Conservation (phyloP, 2,797 vertebrate genomes). For the Trichosurus vulpecula region DNA sequence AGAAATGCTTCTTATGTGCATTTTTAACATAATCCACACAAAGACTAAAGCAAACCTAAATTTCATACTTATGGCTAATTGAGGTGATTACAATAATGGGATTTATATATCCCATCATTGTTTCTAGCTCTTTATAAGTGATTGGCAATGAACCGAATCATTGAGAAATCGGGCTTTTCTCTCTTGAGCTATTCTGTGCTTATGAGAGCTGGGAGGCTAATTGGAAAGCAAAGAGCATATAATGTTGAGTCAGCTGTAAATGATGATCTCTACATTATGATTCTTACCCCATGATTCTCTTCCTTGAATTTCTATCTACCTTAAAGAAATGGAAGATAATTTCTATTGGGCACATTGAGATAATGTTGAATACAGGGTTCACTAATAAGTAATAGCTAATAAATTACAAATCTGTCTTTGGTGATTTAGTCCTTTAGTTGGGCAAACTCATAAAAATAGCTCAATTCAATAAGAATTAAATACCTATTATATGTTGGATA, state of each 20-base stretch:
- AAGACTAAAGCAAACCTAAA: not conserved
- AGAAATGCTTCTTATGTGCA: not conserved
- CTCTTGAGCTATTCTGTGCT: not conserved
- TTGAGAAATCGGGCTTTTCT: constrained; percentile 5
- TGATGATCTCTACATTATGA: not conserved
- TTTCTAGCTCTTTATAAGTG: not conserved
- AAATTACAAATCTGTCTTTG: not conserved
- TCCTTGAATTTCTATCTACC: not conserved
- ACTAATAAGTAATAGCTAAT: not conserved
- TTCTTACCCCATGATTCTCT: constrained; percentile 19
- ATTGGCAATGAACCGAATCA: not conserved
- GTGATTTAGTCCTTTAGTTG: not conserved
- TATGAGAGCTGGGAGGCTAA: constrained; percentile 3
- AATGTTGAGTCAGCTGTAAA: constrained; percentile 9
- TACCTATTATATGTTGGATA: not conserved
- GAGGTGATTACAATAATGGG: not conserved
- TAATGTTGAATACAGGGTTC: not conserved
- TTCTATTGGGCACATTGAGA: not conserved
- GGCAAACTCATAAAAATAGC: not conserved
- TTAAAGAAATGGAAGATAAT: not conserved
- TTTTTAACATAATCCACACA: not conserved
- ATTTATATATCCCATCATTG: not conserved
- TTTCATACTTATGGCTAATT: not conserved
- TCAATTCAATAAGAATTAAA: not conserved
- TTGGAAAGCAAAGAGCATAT: not conserved